These are phyloP conservation scores for Cryptoleucopteryx plumbea DNA, from an alignment of 2,113 vertebrate species.

Conservation along the genomic window DNA sequence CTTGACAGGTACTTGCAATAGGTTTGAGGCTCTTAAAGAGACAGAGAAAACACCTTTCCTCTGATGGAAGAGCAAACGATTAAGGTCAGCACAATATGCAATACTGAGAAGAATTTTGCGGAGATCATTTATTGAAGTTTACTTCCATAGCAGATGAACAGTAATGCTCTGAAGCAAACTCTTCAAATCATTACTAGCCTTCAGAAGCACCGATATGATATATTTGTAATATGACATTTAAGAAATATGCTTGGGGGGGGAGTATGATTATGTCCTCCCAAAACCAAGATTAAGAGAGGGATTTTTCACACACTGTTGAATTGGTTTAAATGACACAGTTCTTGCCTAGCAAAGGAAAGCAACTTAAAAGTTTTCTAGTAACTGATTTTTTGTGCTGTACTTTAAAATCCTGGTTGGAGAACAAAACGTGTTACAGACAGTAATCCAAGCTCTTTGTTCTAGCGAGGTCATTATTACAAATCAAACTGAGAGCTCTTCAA, in stretches of 20 bases:
- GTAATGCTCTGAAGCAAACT: neutral
- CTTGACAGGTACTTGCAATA: neutral
- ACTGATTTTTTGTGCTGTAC: neutral
- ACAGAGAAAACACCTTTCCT: neutral
- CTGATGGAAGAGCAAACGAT: neutral
- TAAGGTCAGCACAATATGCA: neutral
- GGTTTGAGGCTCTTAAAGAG: neutral
- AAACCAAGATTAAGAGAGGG: neutral
- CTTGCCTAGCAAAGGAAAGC: neutral
- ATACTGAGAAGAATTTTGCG: neutral
- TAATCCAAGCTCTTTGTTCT: neutral
- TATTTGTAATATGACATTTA: neutral
- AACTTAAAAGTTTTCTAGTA: neutral
- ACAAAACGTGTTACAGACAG: neutral
- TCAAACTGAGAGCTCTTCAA: neutral
- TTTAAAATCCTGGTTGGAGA: neutral
- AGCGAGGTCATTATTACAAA: neutral
- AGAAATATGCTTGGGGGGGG: rapidly evolving
- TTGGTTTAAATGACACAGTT: neutral
- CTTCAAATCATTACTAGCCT: neutral
- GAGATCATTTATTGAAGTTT: neutral
- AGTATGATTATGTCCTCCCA: neutral
- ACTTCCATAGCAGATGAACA: neutral
- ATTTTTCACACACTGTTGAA: neutral
- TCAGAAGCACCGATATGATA: neutral